Base-by-base conservation (phyloP, 2,797 vertebrate species). In the Premnoplex brunnescens region DNA sequence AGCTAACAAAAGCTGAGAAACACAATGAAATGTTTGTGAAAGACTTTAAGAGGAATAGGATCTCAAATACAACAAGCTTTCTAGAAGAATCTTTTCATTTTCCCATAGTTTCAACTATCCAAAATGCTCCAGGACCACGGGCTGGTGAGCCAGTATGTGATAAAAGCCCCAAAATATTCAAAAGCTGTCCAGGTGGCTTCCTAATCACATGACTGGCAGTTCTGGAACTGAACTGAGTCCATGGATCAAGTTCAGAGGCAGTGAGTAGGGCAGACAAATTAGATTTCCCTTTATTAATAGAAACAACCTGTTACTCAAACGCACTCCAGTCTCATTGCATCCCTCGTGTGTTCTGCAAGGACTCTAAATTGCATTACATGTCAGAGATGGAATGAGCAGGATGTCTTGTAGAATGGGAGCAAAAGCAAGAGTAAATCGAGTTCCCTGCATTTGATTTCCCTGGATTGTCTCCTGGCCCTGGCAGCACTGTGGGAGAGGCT, bases 261-360 rank as follows among this genome's bases (percentile, higher is more conserved):
- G 46, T 17, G n/a, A 91, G 51, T 36, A 85, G 41, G 51, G 34
- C 62, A 89, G 83, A 84, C 13, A 91, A 88, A 95, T 85, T 76
- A 49, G 41, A 94, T 88, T 90, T n/a, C 49, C 54, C 68, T 85
- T 89, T 79, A 95, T 91, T 93, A 89, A 95, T 94, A 91, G 91
- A 78, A 96, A 48, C 34, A 64, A 49, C 85, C 75, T 95, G 63
- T 91, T 76, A 94, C 49, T 89, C 59, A 87, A 94, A 27, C 63
- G 51, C 88, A 58, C 63, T 44, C 52, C 62, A 67, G 41, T 34
- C 84, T 91, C 75, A 6, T 7, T 76, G 71, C 13, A n/a, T 51
- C 88, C 67, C 64, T 44, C 3, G 3, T 71, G 75, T 78, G 41
- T 34, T 91, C 76, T 78, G 59, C 69, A 79, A 41, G 76, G 64